Evolutionary conservation across 2,797 vertebrate genomes (phyloP).

Genomic region (Acrossocheilus fasciatus): DNA sequence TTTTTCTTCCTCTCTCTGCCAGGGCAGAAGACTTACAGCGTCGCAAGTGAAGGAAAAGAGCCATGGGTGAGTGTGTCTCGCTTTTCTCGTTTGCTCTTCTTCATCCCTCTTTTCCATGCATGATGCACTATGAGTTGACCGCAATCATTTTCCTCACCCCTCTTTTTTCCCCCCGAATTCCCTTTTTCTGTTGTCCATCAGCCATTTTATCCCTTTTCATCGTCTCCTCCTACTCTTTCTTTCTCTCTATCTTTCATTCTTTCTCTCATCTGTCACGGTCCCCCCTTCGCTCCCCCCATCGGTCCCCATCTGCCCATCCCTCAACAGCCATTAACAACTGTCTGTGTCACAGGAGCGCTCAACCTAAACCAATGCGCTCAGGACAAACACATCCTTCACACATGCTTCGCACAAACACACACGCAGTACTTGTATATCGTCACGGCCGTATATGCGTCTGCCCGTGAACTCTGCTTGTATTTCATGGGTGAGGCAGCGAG

Average conservation of each 20-base stretch:
- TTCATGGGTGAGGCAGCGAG: conserved; percentile 33
- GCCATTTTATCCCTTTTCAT: conserved; percentile 55
- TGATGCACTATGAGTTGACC: conserved; percentile 21
- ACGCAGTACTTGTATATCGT: conserved; percentile 34
- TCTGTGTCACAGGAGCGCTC: conserved; percentile 56
- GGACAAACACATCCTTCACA: conserved; percentile 50
- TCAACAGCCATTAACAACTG: conserved; percentile 55
- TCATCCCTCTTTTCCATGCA: conserved; percentile 14
- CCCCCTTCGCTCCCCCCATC: conserved; percentile 17
- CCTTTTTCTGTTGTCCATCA: conserved; percentile 57
- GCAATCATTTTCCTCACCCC: background rate
- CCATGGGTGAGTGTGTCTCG: conserved; percentile 56
- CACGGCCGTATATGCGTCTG: conserved; percentile 28
- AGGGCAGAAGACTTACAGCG: conserved; percentile 38
- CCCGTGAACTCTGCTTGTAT: conserved; percentile 41
- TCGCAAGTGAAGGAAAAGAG: conserved; percentile 40
- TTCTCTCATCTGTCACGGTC: conserved; percentile 50
- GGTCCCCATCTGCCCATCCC: conserved; percentile 49
- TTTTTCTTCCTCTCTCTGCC: conserved; percentile 44
- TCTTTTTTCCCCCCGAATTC: conserved; percentile 2
- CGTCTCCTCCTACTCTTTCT: conserved; percentile 11
- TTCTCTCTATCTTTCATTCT: conserved; percentile 35
- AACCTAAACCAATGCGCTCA: conserved; percentile 50
- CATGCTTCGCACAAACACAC: conserved; percentile 23
- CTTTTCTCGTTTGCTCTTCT: conserved; percentile 19